These are phyloP conservation scores for Choreutis nemorana DNA, from an alignment of 2,888 invertebrate genomes.

Conservation along the genomic window DNA sequence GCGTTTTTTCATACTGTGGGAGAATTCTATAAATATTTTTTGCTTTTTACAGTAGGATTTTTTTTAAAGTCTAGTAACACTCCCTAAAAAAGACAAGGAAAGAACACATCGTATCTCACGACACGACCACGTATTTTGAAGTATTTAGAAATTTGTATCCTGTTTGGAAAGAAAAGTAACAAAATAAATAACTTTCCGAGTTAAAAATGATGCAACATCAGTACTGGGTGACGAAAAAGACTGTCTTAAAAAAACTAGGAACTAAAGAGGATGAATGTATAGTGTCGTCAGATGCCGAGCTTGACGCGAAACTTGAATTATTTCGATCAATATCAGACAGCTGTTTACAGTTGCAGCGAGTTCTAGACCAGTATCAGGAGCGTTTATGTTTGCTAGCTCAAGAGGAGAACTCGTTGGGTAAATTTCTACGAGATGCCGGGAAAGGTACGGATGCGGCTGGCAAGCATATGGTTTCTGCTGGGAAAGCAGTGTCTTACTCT, in stretches of 20 bases:
- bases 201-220: slow-evolving; percentile 94
- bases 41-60: no score
- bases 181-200: background rate
- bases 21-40: no score
- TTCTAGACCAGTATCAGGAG: slow-evolving; percentile 94
- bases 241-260: slow-evolving; percentile 90
- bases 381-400: slow-evolving; percentile 90
- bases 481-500: slow-evolving; percentile 86
- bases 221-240: slow-evolving; percentile 98
- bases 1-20: no score
- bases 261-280: slow-evolving; percentile 98
- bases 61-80: no score
- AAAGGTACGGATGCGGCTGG: slow-evolving; percentile 88
- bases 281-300: slow-evolving; percentile 93
- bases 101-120: no score
- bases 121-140: no score
- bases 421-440: slow-evolving; percentile 93
- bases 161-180: background rate
- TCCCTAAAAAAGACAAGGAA: no score
- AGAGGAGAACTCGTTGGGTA: slow-evolving; percentile 93
- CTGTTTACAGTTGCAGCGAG: slow-evolving; percentile 84
- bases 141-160: background rate
- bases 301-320: slow-evolving; percentile 95
- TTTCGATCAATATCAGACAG: slow-evolving; percentile 93
- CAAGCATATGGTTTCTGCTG: slow-evolving; percentile 67